A percentile compares a stretch with the other conserved stretches of the same genome.
These are phyloP conservation scores for Rhimphoctona megacephalus DNA, from an alignment of 2,888 invertebrate genomes.

Conservation along the genomic window DNA sequence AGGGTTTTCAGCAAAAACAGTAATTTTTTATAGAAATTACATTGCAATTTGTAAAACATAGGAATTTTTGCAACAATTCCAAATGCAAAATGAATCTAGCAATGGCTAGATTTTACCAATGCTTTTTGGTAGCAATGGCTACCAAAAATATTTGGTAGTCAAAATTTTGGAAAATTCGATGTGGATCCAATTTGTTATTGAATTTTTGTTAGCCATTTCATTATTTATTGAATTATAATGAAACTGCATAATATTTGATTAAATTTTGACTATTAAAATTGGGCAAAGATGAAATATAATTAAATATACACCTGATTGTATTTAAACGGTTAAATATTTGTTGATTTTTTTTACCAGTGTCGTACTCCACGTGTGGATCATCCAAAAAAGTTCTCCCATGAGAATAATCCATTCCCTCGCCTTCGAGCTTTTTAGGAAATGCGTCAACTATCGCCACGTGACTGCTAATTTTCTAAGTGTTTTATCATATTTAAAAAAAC, in stretches of 20 bases:
- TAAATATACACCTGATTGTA: background rate
- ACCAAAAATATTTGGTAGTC: too few relatives aligned
- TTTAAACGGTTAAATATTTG: background rate
- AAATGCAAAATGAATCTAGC: background rate
- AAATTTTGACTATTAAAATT: background rate
- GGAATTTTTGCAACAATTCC: background rate
- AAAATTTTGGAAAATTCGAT: too few relatives aligned
- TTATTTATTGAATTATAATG: too few relatives aligned
- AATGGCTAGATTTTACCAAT: too few relatives aligned
- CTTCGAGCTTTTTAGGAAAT: conserved; percentile 87
- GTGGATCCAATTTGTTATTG: too few relatives aligned
- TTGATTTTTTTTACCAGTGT: conserved; percentile 84
- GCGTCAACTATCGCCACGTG: conserved; percentile 88
- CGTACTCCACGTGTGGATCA: conserved; percentile 86
- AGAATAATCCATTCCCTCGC: conserved; percentile 88
- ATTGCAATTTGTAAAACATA: background rate
- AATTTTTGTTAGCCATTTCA: too few relatives aligned
- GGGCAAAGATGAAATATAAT: background rate
- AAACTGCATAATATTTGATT: too few relatives aligned
- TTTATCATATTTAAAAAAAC: conserved; percentile 21
- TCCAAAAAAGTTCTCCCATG: conserved; percentile 87
- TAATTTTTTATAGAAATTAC: background rate
- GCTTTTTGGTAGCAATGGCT: too few relatives aligned
- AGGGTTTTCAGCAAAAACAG: background rate
- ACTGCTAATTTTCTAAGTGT: conserved; percentile 85